Evolutionary conservation across 2,888 invertebrate genomes (phyloP).

Genomic region (Leuctra nigra): DNA sequence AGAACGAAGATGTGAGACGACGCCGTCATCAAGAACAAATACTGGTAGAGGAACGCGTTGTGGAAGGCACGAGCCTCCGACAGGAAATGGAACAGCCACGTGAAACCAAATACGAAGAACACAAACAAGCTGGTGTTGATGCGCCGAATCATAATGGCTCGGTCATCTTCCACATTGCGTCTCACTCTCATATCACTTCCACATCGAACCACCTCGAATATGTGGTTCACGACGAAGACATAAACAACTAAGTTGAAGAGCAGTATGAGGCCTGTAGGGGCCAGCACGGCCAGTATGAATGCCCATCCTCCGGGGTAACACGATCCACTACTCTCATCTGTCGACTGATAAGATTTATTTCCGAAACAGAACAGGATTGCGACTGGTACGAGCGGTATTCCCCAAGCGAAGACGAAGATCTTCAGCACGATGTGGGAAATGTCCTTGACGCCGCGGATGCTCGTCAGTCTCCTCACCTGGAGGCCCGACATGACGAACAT

Average conservation of each 20-base stretch:
- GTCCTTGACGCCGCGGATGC: neutral
- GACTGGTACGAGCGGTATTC: slow-evolving; percentile 5
- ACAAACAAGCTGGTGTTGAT: neutral
- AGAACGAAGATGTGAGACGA: neutral
- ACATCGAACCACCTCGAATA: slow-evolving; percentile 1
- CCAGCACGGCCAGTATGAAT: slow-evolving; percentile 4
- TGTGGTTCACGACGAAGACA: neutral
- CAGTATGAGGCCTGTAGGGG: neutral
- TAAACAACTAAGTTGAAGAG: neutral
- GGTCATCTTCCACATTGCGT: neutral
- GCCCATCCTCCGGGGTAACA: slow-evolving; percentile 1
- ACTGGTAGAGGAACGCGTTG: neutral
- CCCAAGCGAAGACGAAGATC: slow-evolving; percentile 7
- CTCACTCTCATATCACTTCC: neutral
- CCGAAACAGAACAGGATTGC: neutral
- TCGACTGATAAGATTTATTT: too few species aligned
- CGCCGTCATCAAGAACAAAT: neutral
- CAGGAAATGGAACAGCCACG: neutral
- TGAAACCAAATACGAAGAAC: neutral
- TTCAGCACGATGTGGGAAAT: slow-evolving; percentile 8
- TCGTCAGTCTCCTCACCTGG: slow-evolving; percentile 5
- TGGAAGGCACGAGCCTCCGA: neutral
- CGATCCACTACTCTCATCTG: too few species aligned
- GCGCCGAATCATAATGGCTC: neutral
- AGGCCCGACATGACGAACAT: slow-evolving; percentile 10